A percentile compares a stretch with the other conserved stretches of the same genome.
Conservation (phyloP, 2,113 vertebrate species). For the Onychostoma macrolepis region DNA sequence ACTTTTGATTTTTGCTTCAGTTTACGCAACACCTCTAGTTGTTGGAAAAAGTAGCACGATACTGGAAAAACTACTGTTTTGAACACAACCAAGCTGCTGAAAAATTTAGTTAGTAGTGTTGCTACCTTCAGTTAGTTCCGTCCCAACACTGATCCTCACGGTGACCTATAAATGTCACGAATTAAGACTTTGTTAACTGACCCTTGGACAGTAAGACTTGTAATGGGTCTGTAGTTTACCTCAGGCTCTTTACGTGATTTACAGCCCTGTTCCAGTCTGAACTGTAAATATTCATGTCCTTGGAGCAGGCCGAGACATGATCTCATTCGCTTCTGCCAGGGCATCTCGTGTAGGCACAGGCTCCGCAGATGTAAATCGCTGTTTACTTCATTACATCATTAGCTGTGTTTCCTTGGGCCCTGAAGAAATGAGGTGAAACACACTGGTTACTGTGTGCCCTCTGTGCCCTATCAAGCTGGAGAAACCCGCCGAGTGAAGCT, state of each 20-base stretch:
- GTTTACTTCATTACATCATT: conserved; percentile 27
- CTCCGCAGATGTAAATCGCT: conserved; percentile 48
- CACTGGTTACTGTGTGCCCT: neutral
- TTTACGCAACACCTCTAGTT: neutral
- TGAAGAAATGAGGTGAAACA: conserved; percentile 38
- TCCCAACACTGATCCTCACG: neutral
- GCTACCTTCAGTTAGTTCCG: neutral
- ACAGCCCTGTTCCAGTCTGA: conserved; percentile 38
- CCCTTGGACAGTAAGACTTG: neutral
- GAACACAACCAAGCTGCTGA: neutral
- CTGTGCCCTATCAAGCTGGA: conserved; percentile 11
- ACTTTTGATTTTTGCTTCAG: neutral
- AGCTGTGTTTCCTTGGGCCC: conserved; percentile 15
- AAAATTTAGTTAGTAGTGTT: neutral
- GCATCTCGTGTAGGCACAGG: conserved; percentile 50
- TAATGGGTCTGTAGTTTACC: neutral
- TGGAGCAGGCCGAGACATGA: conserved; percentile 58
- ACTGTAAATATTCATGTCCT: conserved; percentile 58
- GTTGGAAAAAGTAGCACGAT: neutral
- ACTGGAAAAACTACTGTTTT: neutral
- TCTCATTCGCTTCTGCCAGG: conserved; percentile 51
- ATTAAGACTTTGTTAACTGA: conserved; percentile 1
- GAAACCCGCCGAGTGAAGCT: neutral
- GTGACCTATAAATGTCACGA: neutral
- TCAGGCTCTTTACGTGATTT: conserved; percentile 22